These are phyloP conservation scores for Poecilia velifera DNA, from an alignment of 2,797 vertebrate genomes.

Conservation along the genomic window DNA sequence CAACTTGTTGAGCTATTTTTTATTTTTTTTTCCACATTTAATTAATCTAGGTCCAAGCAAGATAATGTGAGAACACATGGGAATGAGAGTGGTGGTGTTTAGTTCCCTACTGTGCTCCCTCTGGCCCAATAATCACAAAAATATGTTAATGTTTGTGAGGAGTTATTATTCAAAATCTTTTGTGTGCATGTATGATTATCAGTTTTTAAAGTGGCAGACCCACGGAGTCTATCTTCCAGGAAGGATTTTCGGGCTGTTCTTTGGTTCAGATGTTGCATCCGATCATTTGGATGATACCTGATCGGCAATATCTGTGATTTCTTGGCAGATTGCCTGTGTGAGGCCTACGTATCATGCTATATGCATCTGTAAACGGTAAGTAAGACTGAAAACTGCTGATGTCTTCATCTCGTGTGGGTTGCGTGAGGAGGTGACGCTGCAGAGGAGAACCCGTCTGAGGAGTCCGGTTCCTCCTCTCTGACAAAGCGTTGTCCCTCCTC, in stretches of 20 bases:
- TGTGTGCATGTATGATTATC: background rate
- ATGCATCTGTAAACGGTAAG: background rate
- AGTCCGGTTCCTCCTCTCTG: constrained; percentile 37
- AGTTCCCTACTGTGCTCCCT: constrained; percentile 7
- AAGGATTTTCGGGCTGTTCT: background rate
- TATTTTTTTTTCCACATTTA: background rate
- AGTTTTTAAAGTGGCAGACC: background rate
- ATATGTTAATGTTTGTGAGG: background rate
- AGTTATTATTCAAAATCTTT: background rate
- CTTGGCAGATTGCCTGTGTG: background rate
- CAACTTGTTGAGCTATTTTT: background rate
- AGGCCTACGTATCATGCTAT: background rate
- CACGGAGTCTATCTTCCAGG: background rate
- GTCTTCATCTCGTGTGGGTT: background rate
- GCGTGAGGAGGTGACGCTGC: constrained; percentile 16
- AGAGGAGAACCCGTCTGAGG: constrained; percentile 46
- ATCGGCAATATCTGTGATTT: too few relatives aligned
- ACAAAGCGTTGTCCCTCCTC: constrained; percentile 52
- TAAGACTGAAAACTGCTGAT: background rate
- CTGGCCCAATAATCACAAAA: background rate
- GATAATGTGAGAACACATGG: constrained; percentile 6
- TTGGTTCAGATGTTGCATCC: background rate
- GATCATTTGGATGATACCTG: background rate
- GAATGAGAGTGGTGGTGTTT: background rate
- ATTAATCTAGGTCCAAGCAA: background rate